A percentile compares a stretch with the other conserved stretches of the same genome.
These are phyloP conservation scores for Macaca fascicularis DNA, from an alignment of 2,113 vertebrate species.

Conservation along the genomic window DNA sequence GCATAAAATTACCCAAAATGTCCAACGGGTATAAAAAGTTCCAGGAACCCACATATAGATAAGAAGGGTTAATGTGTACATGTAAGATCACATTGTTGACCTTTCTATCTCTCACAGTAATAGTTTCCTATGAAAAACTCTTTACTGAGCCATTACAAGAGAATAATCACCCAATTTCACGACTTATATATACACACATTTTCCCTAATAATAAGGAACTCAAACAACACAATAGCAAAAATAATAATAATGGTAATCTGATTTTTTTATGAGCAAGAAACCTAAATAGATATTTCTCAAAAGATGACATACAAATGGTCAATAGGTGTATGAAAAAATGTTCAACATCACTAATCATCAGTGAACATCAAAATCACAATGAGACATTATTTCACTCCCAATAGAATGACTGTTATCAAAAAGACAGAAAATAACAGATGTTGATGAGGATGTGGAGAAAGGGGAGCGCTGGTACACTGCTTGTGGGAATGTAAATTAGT, in stretches of 20 bases:
- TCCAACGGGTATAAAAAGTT: neutral
- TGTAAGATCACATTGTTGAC: neutral
- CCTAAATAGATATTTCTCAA: neutral
- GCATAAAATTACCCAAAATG: neutral
- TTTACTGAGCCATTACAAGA: neutral
- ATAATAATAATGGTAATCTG: neutral
- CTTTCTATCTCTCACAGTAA: neutral
- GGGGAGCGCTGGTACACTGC: neutral
- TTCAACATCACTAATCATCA: neutral
- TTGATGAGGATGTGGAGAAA: neutral
- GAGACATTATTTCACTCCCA: neutral
- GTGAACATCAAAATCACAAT: neutral
- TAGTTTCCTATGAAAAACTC: neutral
- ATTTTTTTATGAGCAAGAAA: neutral
- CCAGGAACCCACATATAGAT: neutral
- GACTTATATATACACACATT: neutral
- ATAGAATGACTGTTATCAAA: neutral
- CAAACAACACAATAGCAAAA: neutral
- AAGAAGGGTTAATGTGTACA: neutral
- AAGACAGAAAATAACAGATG: neutral
- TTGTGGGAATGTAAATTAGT: neutral
- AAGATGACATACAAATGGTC: neutral
- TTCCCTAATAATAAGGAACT: neutral
- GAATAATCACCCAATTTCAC: neutral
- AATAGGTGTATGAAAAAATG: neutral